phyloP scores from a whole-genome alignment of 2,797 vertebrate genomes.

The Fundulus diaphanus region DNA sequence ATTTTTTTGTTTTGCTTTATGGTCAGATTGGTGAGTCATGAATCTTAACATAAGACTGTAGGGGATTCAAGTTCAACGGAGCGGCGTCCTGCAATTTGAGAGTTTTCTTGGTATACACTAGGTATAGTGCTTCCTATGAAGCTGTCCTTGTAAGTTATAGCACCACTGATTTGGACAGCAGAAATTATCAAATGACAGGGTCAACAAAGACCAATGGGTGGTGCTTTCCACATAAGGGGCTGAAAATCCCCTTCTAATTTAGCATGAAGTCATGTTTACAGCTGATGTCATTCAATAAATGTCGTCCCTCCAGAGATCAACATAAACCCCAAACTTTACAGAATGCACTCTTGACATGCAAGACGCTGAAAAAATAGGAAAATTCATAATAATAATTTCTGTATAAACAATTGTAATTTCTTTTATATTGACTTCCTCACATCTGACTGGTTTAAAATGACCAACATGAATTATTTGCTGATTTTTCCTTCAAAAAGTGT shows the following conservation, averaged over 20 bases:
- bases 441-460: not conserved
- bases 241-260: slow-evolving; percentile 48
- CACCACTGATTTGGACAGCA: slow-evolving; percentile 3
- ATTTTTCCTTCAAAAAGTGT: not conserved
- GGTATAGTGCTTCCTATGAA: slow-evolving; percentile 1
- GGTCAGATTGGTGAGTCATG: not conserved
- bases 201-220: slow-evolving; percentile 44
- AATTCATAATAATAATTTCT: not conserved
- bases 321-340: not conserved
- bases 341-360: not conserved
- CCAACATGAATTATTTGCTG: not conserved
- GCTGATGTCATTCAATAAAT: not conserved
- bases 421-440: not conserved
- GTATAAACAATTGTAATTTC: not conserved
- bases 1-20: slow-evolving; percentile 51
- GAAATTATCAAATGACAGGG: slow-evolving; percentile 50
- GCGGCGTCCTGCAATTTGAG: not conserved
- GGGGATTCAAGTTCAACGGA: not conserved
- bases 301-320: not conserved
- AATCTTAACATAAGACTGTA: not conserved
- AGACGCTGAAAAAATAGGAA: not conserved
- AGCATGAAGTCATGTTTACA: slow-evolving; percentile 48
- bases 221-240: slow-evolving; percentile 32
- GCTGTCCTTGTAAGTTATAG: not conserved
- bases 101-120: not conserved